Conservation (phyloP, 2,888 invertebrate species). For the Aphrophora alni region DNA sequence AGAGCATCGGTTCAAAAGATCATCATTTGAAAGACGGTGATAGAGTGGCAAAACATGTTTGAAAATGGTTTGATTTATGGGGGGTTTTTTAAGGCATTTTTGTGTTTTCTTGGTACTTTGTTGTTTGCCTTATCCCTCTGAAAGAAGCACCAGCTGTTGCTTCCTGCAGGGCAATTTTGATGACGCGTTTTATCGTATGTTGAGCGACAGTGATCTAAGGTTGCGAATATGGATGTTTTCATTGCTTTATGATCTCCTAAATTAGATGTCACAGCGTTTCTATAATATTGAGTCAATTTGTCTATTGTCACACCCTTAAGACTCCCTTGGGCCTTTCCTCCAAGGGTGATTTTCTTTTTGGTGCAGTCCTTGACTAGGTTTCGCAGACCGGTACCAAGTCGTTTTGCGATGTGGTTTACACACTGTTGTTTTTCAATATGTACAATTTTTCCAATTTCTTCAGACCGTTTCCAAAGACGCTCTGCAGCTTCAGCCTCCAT, state of each 20-base stretch:
- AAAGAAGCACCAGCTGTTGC: slow-evolving; percentile 17
- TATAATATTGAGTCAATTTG: slow-evolving; percentile 21
- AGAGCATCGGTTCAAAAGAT: slow-evolving; percentile 1
- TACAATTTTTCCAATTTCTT: slow-evolving; percentile 1
- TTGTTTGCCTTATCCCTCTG: slow-evolving; percentile 3
- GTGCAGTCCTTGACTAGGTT: slow-evolving; percentile 7
- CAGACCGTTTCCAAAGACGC: slow-evolving; percentile 22
- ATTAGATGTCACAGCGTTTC: slow-evolving; percentile 22
- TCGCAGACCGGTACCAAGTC: slow-evolving; percentile 11
- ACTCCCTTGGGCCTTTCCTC: slow-evolving; percentile 22
- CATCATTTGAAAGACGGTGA: not conserved
- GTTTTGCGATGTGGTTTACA: slow-evolving; percentile 19
- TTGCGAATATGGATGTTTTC: slow-evolving; percentile 18
- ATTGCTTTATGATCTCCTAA: slow-evolving; percentile 17
- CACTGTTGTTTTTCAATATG: slow-evolving; percentile 13
- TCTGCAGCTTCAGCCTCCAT: slow-evolving; percentile 21
- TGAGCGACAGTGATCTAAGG: slow-evolving; percentile 19
- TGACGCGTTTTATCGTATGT: slow-evolving; percentile 7
- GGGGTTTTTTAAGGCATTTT: slow-evolving; percentile 11
- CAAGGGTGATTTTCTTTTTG: slow-evolving; percentile 15
- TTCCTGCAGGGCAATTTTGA: slow-evolving; percentile 20
- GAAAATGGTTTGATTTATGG: not conserved
- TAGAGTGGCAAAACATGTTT: slow-evolving; percentile 19
- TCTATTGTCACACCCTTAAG: not conserved
- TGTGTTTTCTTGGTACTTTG: slow-evolving; percentile 11